Base-by-base conservation (phyloP, 2,888 invertebrate genomes). In the Apamea epomidion region DNA sequence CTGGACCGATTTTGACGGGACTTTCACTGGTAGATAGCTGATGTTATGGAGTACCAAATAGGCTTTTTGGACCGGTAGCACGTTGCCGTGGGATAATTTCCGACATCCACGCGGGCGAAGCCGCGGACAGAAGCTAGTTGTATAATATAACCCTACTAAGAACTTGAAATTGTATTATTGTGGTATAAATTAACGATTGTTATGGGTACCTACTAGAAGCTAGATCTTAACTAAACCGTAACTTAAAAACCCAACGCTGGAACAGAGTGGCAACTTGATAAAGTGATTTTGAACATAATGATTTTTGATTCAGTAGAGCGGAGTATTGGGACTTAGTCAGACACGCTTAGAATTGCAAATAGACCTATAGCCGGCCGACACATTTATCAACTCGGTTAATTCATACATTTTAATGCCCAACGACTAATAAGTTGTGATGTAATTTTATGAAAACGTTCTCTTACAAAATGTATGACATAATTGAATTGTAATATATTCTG, bases 331-430 rank as follows among this genome's bases (percentile, higher is more conserved):
- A 29, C 48, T 65, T 70, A 64, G n/a, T 67, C 42, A 37, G 70
- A 74, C 65, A 72, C 65, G 68, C 32, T 81, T 81, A 70, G 78
- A 81, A 77, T 75, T 81, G 65, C 60, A 78, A 87, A 87, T 75
- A 29, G 37, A 75, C 58, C 67, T 51, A 74, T 21, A 74, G 29
- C 58, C 58, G 54, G 69, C 48, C 62, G 54, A 62, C 21, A 58
- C 21, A 16, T 69, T 77, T 37, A 51, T 69, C 16, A 74, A 69
- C 42, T 64, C 12, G 1, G 37, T 21, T 70, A 73, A 62, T 74
- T 80, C 14, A 70, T 69, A 74, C 8, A 65, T 70, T 62, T 68
- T 2, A 71, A 60, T 74, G 16, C 0, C 25, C 37, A 42, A n/a
- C 16, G 1, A 74, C 29, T 69, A 60, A 65, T 51, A 74, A 74